Conservation (phyloP, 2,797 vertebrate genomes). For the Streptopelia turtur region DNA sequence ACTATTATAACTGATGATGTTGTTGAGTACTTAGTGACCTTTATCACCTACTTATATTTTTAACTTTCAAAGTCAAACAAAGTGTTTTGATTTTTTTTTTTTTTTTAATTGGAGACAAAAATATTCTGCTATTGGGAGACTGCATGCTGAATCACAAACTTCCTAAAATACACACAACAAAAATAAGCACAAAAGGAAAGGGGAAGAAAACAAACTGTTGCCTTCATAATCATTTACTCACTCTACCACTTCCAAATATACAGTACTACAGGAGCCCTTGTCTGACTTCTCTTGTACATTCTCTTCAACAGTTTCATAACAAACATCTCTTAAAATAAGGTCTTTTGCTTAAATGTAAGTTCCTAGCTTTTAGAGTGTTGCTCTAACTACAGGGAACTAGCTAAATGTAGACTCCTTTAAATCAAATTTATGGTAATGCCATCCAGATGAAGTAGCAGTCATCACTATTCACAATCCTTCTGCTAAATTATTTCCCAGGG, state of each 20-base stretch:
- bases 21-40: neutral
- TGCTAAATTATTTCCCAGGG: conserved; percentile 37
- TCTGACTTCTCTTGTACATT: neutral
- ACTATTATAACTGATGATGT: neutral
- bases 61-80: neutral
- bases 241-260: neutral
- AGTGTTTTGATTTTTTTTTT: neutral
- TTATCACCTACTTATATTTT: neutral
- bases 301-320: neutral
- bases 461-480: conserved; percentile 44
- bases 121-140: neutral
- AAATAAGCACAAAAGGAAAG: neutral
- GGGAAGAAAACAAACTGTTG: neutral
- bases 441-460: conserved; percentile 37
- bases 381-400: conserved; percentile 6
- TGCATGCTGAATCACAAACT: neutral
- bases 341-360: neutral
- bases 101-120: neutral
- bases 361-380: neutral
- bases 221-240: neutral
- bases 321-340: neutral
- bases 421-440: conserved; percentile 51
- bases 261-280: neutral
- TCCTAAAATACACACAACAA: conserved; percentile 23
- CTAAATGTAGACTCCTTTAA: conserved; percentile 43